Base-by-base conservation (phyloP, 2,888 invertebrate genomes). In the Scotopteryx bipunctaria region DNA sequence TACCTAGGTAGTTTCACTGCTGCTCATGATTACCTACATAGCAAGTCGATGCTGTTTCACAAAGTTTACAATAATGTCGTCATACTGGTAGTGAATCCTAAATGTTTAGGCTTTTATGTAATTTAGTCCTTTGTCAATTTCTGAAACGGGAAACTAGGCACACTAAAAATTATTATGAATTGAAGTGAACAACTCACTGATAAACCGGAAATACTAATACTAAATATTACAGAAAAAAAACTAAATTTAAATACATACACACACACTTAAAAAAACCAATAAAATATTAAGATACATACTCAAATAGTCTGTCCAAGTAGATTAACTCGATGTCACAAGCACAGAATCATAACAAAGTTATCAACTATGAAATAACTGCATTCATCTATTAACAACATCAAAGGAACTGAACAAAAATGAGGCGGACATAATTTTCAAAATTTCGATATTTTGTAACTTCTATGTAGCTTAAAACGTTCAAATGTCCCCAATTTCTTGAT, bases 391-490 rank as follows among this genome's bases (percentile, higher is more conserved):
- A 29, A 40, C 40, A 38, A 46, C 27, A 43, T 59, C 46, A 58
- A 56, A 55, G 54, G 46, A 52, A 59, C 44, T 48, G 50, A 41
- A 59, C 56, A 61, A 61, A 53, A 35, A 51, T 55, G 54, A 71
- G 72, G 70, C 68, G 67, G 71, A 64, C 46, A 56, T 6, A 6
- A 38, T 36, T 71, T 76, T n/a, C n/a, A 90, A 72, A 85, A 90
- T 71, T 89, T 90, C 0, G 85, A 75, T 58, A 88, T 55, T 67
- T 86, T 87, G 17, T 73, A 63, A 58, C 67, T 81, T 52, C 83
- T 80, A 33, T 78, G 79, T 55, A 67, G 76, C 70, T 83, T 87
- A 59, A 78, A 83, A 47, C 71, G 64, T 60, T 86, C 85, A 55
- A 83, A 80, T 3, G 85, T 82, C 14, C 79, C 78, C 27, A 83